phyloP scores from a whole-genome alignment of 2,113 vertebrate genomes.

The Chinchilla lanigera region DNA sequence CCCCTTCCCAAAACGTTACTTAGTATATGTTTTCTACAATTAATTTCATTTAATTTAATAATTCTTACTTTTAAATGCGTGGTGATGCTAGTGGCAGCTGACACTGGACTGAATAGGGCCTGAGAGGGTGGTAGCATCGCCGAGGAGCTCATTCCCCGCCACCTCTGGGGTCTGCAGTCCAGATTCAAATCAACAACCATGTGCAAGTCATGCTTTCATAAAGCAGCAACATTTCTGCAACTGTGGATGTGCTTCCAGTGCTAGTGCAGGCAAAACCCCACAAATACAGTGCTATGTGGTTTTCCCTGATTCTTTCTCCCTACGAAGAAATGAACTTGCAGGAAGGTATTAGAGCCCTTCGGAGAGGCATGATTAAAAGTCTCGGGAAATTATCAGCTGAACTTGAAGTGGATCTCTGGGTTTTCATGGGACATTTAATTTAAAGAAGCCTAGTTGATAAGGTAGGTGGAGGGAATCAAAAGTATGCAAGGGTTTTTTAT shows the following conservation, averaged over 20 bases:
- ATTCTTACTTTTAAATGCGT: background rate
- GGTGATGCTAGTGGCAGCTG: background rate
- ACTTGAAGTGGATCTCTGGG: background rate
- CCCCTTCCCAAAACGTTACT: background rate
- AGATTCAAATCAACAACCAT: background rate
- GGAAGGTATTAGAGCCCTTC: background rate
- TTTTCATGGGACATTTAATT: constrained; percentile 45
- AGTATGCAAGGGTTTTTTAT: constrained; percentile 6
- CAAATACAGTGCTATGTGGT: background rate
- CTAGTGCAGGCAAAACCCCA: background rate
- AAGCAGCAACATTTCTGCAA: background rate
- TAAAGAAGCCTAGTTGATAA: constrained; percentile 42
- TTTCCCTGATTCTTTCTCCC: background rate
- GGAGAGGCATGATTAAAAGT: background rate
- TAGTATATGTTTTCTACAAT: background rate
- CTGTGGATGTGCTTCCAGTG: fast-evolving
- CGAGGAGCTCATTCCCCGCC: background rate
- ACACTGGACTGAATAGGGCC: background rate
- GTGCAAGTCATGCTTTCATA: background rate
- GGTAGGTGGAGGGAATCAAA: background rate
- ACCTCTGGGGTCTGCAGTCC: background rate
- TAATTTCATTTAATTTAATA: background rate
- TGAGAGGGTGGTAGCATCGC: fast-evolving
- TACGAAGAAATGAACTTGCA: constrained; percentile 19
- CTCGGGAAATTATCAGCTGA: constrained; percentile 37